Evolutionary conservation across 2,888 invertebrate species (phyloP), one percentile per base, ranked within the genome.

Genomic region (Autographa gamma): DNA sequence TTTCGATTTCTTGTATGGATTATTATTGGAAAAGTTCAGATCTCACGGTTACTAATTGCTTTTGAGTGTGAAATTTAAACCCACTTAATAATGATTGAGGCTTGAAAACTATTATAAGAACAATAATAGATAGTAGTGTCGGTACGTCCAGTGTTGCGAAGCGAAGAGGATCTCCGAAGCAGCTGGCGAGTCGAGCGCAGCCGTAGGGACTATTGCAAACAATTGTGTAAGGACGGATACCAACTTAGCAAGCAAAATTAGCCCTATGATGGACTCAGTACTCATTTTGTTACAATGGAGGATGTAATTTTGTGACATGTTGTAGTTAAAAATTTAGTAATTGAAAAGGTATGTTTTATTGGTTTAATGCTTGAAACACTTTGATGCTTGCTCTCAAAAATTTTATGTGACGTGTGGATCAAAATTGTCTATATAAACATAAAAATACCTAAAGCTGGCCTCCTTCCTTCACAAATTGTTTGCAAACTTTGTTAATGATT

Each of bases 391-490:
- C 95, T 93, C 92, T 89, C 85, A 83, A 88, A 84, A 86, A 84
- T 82, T 80, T 79, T 79, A 88, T 88, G 87, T 91, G 88, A 90
- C 84, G 88, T 90, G 90, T 89, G 88, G 71, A 90, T 87, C 87
- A 88, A 91, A 90, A 88, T 86, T 88, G 71, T 88, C 82, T 87
- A 85, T 85, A 79, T 81, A 77, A 84, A 86, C 82, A 84, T 85
- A 86, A 89, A 89, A 83, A 80, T 89, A 92, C 90, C 91, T 88
- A 91, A 94, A 93, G 96, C 97, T 97, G 97, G 97, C 97, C 97
- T 97, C 97, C 97, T 93, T 96, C 96, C 96, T 97, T 96, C 97
- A 97, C 97, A 97, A 97, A 97, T 97, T 97, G 97, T 97, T 97
- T 97, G 97, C 97, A 97, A 97, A 97, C 97, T 88, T 82, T 90